Conservation (phyloP, 2,888 invertebrate species). For the Drosophila kambysellisi region DNA sequence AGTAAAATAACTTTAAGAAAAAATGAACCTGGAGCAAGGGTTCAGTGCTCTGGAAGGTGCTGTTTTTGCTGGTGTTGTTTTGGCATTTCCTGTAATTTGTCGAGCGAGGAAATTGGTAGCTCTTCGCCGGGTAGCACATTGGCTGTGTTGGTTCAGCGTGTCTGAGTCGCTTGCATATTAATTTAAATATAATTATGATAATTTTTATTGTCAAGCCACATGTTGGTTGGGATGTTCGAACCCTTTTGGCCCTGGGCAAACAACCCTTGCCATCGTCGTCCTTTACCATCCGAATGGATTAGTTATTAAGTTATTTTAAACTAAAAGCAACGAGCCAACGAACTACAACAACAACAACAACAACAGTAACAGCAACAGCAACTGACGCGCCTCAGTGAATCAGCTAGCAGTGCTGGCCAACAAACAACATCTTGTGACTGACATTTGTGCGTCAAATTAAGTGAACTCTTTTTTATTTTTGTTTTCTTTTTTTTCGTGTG, state of each 20-base stretch:
- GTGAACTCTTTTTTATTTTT: constrained; percentile 66
- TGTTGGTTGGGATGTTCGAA: constrained; percentile 48
- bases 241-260: constrained; percentile 55
- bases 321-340: constrained; percentile 58
- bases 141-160: constrained; percentile 14
- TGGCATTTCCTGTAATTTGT: constrained; percentile 78
- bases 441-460: constrained; percentile 81
- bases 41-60: constrained; percentile 29
- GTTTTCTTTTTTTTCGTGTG: neutral
- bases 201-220: constrained; percentile 79
- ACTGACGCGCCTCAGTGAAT: constrained; percentile 60
- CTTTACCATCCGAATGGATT: constrained; percentile 69
- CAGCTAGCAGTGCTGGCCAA: constrained; percentile 10
- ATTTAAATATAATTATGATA: constrained; percentile 80
- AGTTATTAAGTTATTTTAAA: constrained; percentile 79
- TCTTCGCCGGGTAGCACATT: constrained; percentile 28
- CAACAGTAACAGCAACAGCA: constrained; percentile 40
- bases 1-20: constrained; percentile 12
- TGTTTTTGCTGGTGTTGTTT: constrained; percentile 35
- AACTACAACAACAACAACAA: constrained; percentile 43
- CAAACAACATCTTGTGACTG: constrained; percentile 65
- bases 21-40: constrained; percentile 16
- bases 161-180: constrained; percentile 67
- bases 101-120: constrained; percentile 67
- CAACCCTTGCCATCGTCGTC: constrained; percentile 43